Evolutionary conservation across 2,888 invertebrate genomes (phyloP).

Genomic region (Zelleria hepariella): DNA sequence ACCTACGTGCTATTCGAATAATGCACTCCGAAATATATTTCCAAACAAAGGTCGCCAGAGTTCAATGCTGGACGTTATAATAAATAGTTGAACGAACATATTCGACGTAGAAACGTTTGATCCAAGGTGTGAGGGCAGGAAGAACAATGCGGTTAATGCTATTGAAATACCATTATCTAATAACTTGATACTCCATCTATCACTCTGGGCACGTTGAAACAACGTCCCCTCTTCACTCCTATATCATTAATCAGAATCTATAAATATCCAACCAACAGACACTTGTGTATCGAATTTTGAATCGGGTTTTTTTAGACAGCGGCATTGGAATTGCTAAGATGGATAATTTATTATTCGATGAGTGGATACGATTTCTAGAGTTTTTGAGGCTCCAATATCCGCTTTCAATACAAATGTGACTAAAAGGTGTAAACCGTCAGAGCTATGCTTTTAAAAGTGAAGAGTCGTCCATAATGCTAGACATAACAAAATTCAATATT

Average conservation of each 20-base stretch:
- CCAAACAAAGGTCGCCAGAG: neutral
- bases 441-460: neutral
- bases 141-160: slow-evolving; percentile 67
- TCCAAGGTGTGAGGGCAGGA: slow-evolving; percentile 36
- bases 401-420: neutral
- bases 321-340: slow-evolving; percentile 5
- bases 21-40: neutral
- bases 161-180: slow-evolving; percentile 70
- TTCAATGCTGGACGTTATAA: neutral
- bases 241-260: slow-evolving; percentile 69
- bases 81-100: neutral
- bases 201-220: slow-evolving; percentile 30
- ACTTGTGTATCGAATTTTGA: slow-evolving; percentile 55
- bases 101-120: slow-evolving; percentile 19
- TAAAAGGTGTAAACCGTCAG: no score
- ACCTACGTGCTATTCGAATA: neutral
- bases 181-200: slow-evolving; percentile 59
- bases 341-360: neutral
- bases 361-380: neutral
- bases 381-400: neutral
- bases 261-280: slow-evolving; percentile 51
- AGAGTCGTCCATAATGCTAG: neutral
- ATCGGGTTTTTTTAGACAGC: slow-evolving; percentile 11
- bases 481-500: neutral
- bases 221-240: slow-evolving; percentile 53